Percentiles rank a stretch among this genome's conserved stretches.
Evolutionary conservation across 1,140 invertebrate genomes (phyloP).

Genomic region (Dinothrombium tinctorium): DNA sequence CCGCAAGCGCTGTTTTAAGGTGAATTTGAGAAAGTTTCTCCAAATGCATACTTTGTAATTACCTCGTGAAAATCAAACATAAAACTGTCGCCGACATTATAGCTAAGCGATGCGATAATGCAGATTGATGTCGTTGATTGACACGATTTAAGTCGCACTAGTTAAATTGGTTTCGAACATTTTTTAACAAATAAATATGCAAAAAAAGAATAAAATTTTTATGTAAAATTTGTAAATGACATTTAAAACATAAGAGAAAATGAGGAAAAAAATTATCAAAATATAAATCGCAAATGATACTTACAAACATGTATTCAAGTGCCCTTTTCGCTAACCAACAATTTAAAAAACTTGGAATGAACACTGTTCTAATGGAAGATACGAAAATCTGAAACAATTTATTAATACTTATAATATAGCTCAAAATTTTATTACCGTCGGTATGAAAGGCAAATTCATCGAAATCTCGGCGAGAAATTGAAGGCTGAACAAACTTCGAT

Average conservation of each 20-base stretch:
- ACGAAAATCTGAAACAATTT: constrained; percentile 75
- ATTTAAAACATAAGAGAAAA: too few relatives aligned
- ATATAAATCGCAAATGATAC: constrained; percentile 23
- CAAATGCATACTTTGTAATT: constrained; percentile 60
- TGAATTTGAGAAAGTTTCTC: neutral
- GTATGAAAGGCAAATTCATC: too few relatives aligned
- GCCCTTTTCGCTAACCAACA: constrained; percentile 93
- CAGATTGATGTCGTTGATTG: constrained; percentile 90
- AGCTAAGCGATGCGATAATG: constrained; percentile 81
- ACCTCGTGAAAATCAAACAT: constrained; percentile 93
- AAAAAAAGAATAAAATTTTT: too few relatives aligned
- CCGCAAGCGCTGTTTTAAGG: constrained; percentile 50
- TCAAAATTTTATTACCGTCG: too few relatives aligned
- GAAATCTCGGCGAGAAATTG: too few relatives aligned
- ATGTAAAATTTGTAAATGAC: too few relatives aligned
- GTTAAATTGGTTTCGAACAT: too few relatives aligned
- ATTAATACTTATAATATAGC: too few relatives aligned
- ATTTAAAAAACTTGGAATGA: constrained; percentile 91
- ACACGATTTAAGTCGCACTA: too few relatives aligned
- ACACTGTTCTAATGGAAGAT: constrained; percentile 62
- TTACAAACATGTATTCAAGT: constrained; percentile 95
- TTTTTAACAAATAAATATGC: too few relatives aligned
- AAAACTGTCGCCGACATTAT: constrained; percentile 78
- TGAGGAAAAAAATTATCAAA: constrained; percentile 4
- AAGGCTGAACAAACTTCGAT: too few relatives aligned